phyloP scores from a whole-genome alignment of 2,888 invertebrate genomes.

The Stenurella melanura region DNA sequence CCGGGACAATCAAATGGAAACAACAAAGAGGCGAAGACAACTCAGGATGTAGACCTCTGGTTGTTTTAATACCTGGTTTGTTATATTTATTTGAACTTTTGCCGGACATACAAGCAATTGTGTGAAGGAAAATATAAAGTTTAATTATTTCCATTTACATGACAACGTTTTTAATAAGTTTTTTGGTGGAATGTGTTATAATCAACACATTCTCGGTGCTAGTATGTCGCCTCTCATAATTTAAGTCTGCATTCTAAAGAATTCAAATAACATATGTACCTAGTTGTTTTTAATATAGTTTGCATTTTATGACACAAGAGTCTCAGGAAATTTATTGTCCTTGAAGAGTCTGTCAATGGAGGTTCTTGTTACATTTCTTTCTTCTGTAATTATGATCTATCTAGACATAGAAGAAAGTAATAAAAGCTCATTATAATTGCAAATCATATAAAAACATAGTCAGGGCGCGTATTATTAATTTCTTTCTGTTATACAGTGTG shows the following conservation, averaged over 20 bases:
- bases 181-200: background rate
- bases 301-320: no score
- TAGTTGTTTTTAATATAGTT: no score
- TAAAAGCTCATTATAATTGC: no score
- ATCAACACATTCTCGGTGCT: background rate
- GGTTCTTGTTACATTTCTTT: no score
- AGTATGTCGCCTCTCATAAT: background rate
- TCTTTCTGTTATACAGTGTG: no score
- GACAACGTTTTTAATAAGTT: background rate
- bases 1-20: slow-evolving; percentile 22
- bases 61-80: background rate
- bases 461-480: no score
- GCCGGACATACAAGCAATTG: background rate
- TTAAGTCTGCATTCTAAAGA: background rate
- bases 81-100: background rate
- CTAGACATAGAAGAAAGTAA: no score
- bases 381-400: no score
- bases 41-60: background rate
- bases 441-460: no score
- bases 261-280: no score
- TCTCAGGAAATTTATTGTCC: no score
- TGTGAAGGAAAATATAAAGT: background rate
- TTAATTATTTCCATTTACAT: background rate
- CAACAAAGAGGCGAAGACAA: background rate
- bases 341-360: no score